These are phyloP conservation scores for Pantherophis vulpinus DNA, from an alignment of 2,797 vertebrate species.

Conservation along the genomic window DNA sequence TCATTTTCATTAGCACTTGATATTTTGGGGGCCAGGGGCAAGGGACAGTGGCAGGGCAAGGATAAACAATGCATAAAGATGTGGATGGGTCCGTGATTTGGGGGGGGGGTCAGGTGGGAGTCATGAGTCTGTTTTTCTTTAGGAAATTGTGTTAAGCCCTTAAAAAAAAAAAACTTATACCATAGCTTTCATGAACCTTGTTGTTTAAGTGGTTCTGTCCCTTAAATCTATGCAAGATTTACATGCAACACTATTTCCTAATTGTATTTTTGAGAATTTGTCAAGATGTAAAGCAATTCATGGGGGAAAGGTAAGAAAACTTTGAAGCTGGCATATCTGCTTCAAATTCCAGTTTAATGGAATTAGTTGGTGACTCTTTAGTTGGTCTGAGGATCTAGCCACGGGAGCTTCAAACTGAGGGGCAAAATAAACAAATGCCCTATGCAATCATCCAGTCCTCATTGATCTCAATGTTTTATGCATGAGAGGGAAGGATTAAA, in stretches of 20 bases:
- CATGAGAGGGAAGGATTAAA: not conserved
- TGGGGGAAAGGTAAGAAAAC: not conserved
- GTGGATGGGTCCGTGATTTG: not conserved
- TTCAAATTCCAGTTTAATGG: not conserved
- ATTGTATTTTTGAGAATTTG: not conserved
- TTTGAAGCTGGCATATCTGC: not conserved
- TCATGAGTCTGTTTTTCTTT: not conserved
- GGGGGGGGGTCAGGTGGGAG: not conserved
- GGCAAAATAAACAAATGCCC: not conserved
- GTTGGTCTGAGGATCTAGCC: not conserved
- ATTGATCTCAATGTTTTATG: slow-evolving; percentile 10
- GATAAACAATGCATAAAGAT: not conserved
- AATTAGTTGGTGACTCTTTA: not conserved
- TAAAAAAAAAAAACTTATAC: not conserved
- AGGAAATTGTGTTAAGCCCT: not conserved
- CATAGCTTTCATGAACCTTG: not conserved
- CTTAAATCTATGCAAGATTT: not conserved
- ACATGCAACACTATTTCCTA: not conserved
- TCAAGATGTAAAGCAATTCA: not conserved
- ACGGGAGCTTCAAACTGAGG: not conserved
- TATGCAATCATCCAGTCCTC: not conserved
- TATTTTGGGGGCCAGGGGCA: not conserved
- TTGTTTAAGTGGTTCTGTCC: not conserved
- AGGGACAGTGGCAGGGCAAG: not conserved
- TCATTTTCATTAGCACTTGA: not conserved